Evolutionary conservation across 2,113 vertebrate species (phyloP).

Genomic region (Xyliphius kryptos): DNA sequence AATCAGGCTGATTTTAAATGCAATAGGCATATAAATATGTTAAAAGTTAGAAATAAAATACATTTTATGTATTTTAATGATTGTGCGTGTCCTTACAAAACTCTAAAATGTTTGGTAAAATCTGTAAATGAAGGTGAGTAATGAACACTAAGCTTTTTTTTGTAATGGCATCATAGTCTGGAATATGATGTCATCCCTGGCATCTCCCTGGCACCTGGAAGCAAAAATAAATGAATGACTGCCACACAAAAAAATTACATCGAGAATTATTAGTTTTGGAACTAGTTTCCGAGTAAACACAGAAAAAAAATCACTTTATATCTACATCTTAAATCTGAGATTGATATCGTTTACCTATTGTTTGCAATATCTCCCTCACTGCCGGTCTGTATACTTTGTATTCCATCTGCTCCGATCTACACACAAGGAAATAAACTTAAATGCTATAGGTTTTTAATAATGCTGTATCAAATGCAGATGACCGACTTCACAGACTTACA

Average conservation of each 20-base stretch:
- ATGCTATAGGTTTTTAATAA: not conserved
- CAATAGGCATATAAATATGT: too few relatives aligned
- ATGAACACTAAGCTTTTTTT: too few relatives aligned
- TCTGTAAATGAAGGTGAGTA: too few relatives aligned
- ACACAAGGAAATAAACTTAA: constrained; percentile 14
- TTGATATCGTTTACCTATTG: constrained; percentile 50
- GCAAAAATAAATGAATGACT: not conserved
- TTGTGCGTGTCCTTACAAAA: too few relatives aligned
- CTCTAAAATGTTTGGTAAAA: not conserved
- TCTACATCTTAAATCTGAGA: not conserved
- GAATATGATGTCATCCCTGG: constrained; percentile 4
- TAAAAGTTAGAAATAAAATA: too few relatives aligned
- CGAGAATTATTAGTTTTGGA: not conserved
- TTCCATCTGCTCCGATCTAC: constrained; percentile 53
- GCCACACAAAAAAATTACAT: not conserved
- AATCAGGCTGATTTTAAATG: too few relatives aligned
- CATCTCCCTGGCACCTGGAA: not conserved
- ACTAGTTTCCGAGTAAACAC: not conserved
- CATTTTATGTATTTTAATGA: too few relatives aligned
- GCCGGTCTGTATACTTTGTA: constrained; percentile 54
- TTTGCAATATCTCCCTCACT: constrained; percentile 50
- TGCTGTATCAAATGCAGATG: not conserved
- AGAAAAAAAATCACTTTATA: not conserved
- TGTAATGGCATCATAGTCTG: constrained; percentile 17
- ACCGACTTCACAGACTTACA: constrained; percentile 59